phyloP scores from a whole-genome alignment of 2,113 vertebrate species.

The Merops nubicus region DNA sequence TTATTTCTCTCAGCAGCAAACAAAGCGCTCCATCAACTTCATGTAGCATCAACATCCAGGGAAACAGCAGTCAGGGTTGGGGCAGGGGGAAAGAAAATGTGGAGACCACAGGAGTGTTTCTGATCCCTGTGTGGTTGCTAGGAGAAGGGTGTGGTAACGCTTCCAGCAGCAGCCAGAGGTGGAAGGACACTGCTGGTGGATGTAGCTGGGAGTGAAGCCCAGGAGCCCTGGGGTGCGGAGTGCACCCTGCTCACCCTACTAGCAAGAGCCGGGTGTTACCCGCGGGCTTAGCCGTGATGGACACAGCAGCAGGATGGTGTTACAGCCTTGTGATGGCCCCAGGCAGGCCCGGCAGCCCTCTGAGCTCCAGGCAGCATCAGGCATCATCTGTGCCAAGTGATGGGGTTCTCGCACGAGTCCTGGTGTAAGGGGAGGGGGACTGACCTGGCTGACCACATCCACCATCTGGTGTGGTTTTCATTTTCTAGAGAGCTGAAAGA shows the following conservation, averaged over 20 bases:
- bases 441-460: neutral
- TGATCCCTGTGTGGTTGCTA: neutral
- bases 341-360: neutral
- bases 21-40: conserved; percentile 29
- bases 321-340: neutral
- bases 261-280: neutral
- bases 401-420: neutral
- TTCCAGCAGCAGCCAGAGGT: neutral
- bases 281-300: neutral
- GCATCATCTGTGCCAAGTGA: neutral
- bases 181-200: neutral
- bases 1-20: neutral
- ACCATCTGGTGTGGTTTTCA: neutral
- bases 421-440: neutral
- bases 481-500: neutral
- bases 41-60: neutral
- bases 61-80: neutral
- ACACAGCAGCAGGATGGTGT: neutral
- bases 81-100: neutral
- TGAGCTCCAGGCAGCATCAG: neutral
- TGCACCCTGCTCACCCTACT: neutral
- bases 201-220: neutral
- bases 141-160: neutral
- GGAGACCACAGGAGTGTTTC: neutral
- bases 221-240: neutral